Conservation (phyloP, 2,888 invertebrate species). For the Phytoseiulus persimilis region DNA sequence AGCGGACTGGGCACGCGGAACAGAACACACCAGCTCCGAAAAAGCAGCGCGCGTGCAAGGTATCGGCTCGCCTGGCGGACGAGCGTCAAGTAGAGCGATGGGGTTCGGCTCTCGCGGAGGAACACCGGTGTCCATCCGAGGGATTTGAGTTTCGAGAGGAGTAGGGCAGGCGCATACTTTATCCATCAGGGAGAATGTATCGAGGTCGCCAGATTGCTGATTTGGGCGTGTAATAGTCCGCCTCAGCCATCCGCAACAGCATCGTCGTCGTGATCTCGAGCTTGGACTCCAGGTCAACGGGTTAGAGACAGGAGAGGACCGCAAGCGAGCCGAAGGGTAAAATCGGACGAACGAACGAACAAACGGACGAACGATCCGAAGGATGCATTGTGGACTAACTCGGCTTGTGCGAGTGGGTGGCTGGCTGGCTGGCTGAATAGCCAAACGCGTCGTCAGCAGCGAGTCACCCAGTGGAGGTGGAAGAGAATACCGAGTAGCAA, state of each 20-base stretch:
- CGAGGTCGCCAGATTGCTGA: slow-evolving; percentile 31
- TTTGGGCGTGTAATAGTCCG: slow-evolving; percentile 6
- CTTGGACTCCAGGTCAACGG: neutral
- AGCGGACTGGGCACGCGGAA: neutral
- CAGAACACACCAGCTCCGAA: neutral
- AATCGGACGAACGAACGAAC: neutral
- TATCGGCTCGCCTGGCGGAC: neutral
- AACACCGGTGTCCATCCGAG: neutral
- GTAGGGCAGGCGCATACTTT: neutral
- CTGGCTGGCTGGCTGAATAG: neutral
- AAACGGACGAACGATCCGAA: neutral
- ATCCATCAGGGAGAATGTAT: neutral
- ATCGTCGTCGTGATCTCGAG: neutral
- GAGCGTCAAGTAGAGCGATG: too few relatives aligned
- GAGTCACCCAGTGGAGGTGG: neutral
- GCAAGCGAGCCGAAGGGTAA: neutral
- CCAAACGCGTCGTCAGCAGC: neutral
- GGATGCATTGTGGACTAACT: neutral
- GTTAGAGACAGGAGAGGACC: neutral
- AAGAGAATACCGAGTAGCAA: neutral
- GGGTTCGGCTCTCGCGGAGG: neutral
- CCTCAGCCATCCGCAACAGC: neutral
- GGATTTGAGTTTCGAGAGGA: neutral
- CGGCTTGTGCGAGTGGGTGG: neutral
- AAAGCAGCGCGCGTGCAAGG: neutral